Evolutionary conservation across 53 echinoderm and acorn worm species (phyloP), one percentile per base, ranked within the genome.

Genomic region (Pentamera pediparva): DNA sequence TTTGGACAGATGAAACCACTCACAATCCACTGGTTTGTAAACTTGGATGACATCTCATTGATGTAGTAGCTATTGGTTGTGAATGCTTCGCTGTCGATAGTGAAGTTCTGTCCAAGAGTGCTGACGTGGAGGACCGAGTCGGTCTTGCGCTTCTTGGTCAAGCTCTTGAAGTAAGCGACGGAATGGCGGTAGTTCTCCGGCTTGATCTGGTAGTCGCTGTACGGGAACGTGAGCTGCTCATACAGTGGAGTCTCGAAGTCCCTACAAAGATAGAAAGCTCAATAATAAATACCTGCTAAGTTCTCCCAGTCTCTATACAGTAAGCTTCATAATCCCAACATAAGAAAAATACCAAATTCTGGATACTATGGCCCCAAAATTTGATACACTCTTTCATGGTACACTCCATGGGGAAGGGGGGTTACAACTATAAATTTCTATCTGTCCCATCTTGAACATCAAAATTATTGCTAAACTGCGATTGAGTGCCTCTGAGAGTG

Each of bases 241-340:
- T 87, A 90, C 54, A 94, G 48, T 12, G 89, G 87, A 20, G 94
- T 94, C 79, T 94, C 94, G 55, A 84, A 74, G 61, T 94, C 94
- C 94, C 94, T 94, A 56, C 24, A 56, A 71, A 18, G 45, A 56
- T 12, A 31, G 6, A 4, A 2, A 4, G n/a, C n/a, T n/a, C n/a
- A n/a, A n/a, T n/a, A n/a, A n/a, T n/a, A n/a, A n/a, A n/a, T n/a
- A n/a, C n/a, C n/a, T n/a, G n/a, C n/a, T n/a, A n/a, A n/a, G n/a
- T n/a, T n/a, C n/a, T n/a, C n/a, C n/a, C n/a, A n/a, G n/a, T n/a
- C n/a, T n/a, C n/a, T n/a, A n/a, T n/a, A n/a, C n/a, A n/a, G n/a
- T n/a, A n/a, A n/a, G n/a, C n/a, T n/a, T n/a, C n/a, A n/a, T n/a
- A n/a, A n/a, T n/a, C n/a, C n/a, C n/a, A n/a, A n/a, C n/a, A n/a